phyloP scores from a whole-genome alignment of 2,797 vertebrate species.

The Myotis daubentonii region DNA sequence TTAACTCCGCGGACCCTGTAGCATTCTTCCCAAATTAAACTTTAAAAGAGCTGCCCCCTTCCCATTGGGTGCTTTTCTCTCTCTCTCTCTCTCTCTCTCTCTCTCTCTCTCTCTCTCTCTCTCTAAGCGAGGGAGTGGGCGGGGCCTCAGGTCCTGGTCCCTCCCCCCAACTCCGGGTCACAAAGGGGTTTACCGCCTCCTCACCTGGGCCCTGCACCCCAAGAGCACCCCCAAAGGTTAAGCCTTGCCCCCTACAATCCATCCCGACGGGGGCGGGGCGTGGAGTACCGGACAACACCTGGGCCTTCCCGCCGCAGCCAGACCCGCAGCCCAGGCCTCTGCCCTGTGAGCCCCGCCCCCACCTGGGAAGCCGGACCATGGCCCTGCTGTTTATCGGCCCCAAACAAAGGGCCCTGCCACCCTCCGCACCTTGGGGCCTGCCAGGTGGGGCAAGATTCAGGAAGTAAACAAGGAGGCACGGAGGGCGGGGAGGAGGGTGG shows the following conservation, averaged over 20 bases:
- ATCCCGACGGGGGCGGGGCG: neutral
- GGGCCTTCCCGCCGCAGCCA: neutral
- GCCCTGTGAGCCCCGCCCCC: neutral
- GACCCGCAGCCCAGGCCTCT: neutral
- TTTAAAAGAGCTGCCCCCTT: conserved; percentile 67
- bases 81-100: too few species aligned
- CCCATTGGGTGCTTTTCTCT: conserved; percentile 1
- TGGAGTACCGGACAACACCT: neutral
- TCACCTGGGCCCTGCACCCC: neutral
- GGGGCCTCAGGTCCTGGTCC: conserved; percentile 7
- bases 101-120: too few species aligned
- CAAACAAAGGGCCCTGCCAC: conserved; percentile 31
- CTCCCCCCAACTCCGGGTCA: conserved; percentile 2
- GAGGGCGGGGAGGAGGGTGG: conserved; percentile 58
- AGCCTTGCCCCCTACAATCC: neutral
- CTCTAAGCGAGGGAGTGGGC: conserved; percentile 37
- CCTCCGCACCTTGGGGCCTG: conserved; percentile 56
- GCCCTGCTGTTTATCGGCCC: conserved; percentile 65
- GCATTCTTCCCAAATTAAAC: conserved; percentile 76
- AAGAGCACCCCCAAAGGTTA: neutral
- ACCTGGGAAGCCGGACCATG: neutral
- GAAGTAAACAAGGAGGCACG: conserved; percentile 77
- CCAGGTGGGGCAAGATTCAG: conserved; percentile 76
- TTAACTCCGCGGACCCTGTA: conserved; percentile 67
- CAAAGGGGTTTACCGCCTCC: conserved; percentile 41